Evolutionary conservation across 2,797 vertebrate species (phyloP).

Genomic region (Lemur catta): DNA sequence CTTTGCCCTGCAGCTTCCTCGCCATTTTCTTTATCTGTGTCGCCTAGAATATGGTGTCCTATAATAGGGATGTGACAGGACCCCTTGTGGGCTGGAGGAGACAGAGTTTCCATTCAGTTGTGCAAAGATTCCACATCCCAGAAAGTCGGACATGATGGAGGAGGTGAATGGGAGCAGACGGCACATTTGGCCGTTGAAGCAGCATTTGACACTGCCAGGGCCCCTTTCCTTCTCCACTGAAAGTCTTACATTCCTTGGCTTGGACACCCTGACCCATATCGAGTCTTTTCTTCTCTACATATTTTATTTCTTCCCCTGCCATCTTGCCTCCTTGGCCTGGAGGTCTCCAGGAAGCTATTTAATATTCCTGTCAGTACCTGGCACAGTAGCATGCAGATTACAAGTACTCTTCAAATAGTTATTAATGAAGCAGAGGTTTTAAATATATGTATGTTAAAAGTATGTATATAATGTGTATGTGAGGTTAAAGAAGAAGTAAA

Average conservation of each 20-base stretch:
- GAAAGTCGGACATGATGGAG: not conserved
- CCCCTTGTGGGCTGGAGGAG: not conserved
- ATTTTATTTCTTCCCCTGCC: not conserved
- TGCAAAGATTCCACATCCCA: not conserved
- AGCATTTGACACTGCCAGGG: not conserved
- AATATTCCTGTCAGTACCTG: not conserved
- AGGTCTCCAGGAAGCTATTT: not conserved
- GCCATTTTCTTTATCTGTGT: not conserved
- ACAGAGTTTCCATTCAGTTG: constrained; percentile 7
- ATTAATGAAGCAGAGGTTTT: not conserved
- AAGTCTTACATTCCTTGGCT: not conserved
- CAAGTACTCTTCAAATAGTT: not conserved
- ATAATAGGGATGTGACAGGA: constrained; percentile 1
- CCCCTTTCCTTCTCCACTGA: not conserved
- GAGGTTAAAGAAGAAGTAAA: not conserved
- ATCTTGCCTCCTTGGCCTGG: not conserved
- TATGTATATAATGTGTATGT: not conserved
- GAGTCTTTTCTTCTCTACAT: not conserved
- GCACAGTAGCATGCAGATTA: not conserved
- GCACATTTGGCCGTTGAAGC: not conserved
- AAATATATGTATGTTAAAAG: not conserved
- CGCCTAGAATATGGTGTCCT: not conserved
- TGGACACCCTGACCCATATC: not conserved
- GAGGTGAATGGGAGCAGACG: not conserved
- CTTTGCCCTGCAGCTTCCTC: not conserved